Evolutionary conservation across 2,888 invertebrate genomes (phyloP).

Genomic region (Philonicus albiceps): DNA sequence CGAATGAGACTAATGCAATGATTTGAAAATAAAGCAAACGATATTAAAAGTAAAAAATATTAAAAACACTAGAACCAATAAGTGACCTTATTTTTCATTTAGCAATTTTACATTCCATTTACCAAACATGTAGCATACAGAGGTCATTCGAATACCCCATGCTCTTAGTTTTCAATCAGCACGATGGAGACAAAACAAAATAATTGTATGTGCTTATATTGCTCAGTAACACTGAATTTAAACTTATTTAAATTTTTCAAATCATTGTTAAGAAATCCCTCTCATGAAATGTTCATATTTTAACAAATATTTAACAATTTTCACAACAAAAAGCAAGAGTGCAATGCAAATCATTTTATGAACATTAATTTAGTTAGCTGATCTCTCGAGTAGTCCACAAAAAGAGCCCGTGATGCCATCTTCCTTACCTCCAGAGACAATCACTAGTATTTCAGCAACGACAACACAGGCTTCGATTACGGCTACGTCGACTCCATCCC

Average conservation of each 20-base stretch:
- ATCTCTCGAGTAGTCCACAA: constrained; percentile 54
- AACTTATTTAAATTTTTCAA: constrained; percentile 14
- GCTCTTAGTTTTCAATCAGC: background rate
- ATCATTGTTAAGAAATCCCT: background rate
- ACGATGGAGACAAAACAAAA: background rate
- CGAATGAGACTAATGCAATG: background rate
- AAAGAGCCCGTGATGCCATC: constrained; percentile 51
- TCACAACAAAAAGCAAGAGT: constrained; percentile 5
- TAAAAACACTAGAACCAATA: background rate
- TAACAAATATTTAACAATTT: background rate
- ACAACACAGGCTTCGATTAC: constrained; percentile 51
- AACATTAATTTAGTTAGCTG: constrained; percentile 52
- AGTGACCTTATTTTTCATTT: background rate
- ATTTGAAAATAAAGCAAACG: background rate
- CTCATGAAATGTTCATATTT: background rate
- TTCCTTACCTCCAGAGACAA: constrained; percentile 51
- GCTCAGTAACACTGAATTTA: background rate
- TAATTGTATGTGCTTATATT: background rate
- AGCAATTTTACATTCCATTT: background rate
- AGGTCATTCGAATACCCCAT: background rate
- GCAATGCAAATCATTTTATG: background rate
- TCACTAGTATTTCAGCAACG: constrained; percentile 48
- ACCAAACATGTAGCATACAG: background rate
- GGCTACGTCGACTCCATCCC: constrained; percentile 59
- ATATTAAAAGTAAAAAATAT: background rate